Evolutionary conservation across 92 coral and sea anemone species (phyloP).

Genomic region (Parazoanthus atlanticus): DNA sequence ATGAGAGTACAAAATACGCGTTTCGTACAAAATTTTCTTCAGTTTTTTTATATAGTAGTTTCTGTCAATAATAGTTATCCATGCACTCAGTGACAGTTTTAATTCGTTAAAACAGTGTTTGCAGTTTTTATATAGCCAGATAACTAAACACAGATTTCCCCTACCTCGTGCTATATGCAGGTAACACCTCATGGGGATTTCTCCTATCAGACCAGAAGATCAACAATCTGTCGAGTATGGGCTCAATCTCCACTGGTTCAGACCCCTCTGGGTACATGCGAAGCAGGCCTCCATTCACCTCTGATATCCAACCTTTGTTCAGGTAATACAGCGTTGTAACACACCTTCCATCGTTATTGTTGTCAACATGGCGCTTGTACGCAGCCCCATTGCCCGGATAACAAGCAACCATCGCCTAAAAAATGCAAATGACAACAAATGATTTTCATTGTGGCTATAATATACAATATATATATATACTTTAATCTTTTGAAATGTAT

Average conservation of each 20-base stretch:
- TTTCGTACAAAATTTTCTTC: no score
- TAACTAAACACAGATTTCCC: not conserved
- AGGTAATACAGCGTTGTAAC: constrained; percentile 93
- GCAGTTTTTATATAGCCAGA: no score
- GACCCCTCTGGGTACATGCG: constrained; percentile 80
- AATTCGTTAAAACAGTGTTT: not conserved
- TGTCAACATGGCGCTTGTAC: constrained; percentile 91
- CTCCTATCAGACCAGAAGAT: constrained; percentile 97
- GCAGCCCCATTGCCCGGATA: constrained; percentile 88
- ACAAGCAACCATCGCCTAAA: constrained; percentile 96
- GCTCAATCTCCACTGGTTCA: constrained; percentile 77
- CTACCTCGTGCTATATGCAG: constrained; percentile 83
- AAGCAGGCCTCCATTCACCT: constrained; percentile 83
- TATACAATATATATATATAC: not conserved
- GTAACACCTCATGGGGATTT: constrained; percentile 95
- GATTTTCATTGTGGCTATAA: not conserved
- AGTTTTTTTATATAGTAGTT: no score
- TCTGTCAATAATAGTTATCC: no score
- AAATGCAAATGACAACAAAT: constrained; percentile 13
- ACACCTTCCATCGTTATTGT: constrained; percentile 91
- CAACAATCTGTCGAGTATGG: constrained; percentile 86
- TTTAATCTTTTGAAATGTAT: not conserved
- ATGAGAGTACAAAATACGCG: no score
- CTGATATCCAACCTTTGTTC: constrained; percentile 80
- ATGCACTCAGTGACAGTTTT: not conserved